Evolutionary conservation across 2,113 vertebrate species (phyloP).

Genomic region (Apodemus sylvaticus): DNA sequence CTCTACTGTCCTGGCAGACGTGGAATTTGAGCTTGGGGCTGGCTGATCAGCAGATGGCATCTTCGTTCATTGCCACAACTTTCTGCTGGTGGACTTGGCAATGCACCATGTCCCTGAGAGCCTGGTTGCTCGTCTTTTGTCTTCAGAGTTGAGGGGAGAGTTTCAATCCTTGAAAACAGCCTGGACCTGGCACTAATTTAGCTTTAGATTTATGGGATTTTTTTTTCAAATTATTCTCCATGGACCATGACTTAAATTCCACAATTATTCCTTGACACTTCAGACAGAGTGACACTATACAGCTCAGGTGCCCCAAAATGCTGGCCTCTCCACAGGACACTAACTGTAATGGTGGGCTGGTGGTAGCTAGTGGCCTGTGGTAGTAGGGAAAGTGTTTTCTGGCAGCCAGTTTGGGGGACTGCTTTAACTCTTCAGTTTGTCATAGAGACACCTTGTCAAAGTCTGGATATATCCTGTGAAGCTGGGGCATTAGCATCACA

Average conservation of each 20-base stretch:
- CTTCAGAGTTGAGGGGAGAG: not conserved
- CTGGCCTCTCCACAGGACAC: not conserved
- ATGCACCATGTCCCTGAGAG: not conserved
- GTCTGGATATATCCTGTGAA: not conserved
- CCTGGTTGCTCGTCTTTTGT: no score
- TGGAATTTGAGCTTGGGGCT: not conserved
- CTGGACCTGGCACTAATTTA: not conserved
- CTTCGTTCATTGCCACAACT: not conserved
- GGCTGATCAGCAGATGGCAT: rapidly evolving
- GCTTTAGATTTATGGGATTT: not conserved
- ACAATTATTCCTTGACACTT: not conserved
- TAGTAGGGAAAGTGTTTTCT: not conserved
- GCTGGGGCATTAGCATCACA: not conserved
- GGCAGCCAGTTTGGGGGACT: not conserved
- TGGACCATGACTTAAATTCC: constrained; percentile 16
- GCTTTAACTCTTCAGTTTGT: not conserved
- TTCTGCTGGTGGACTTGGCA: no score
- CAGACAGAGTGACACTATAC: not conserved
- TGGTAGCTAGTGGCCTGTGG: not conserved
- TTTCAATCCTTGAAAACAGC: not conserved
- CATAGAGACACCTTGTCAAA: not conserved
- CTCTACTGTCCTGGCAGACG: not conserved
- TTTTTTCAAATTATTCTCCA: constrained; percentile 25
- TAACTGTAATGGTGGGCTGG: not conserved
- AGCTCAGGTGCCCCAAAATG: not conserved